Conservation (phyloP, 2,797 vertebrate species). For the Myotis findleyi region DNA sequence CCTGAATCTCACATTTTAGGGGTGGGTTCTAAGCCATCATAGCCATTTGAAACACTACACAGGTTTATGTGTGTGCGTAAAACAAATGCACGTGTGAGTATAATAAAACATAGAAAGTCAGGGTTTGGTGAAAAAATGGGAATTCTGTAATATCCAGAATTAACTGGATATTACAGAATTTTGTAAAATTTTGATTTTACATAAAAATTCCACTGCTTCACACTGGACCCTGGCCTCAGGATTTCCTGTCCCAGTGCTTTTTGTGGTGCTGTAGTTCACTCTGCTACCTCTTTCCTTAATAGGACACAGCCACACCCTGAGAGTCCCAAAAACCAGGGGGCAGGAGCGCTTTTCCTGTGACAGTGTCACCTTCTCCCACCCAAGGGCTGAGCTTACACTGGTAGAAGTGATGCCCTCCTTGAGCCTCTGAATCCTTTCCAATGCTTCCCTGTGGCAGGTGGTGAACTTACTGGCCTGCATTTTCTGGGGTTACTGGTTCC, state of each 20-base stretch:
- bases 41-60: not conserved
- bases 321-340: not conserved
- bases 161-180: not conserved
- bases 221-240: not conserved
- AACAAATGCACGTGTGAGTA: not conserved
- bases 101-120: not conserved
- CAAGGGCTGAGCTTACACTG: not conserved
- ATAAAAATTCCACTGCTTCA: not conserved
- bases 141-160: conserved; percentile 34
- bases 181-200: not conserved
- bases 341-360: not conserved
- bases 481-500: not conserved
- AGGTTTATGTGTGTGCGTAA: not conserved
- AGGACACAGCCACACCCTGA: not conserved
- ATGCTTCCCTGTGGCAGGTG: not conserved
- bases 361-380: not conserved
- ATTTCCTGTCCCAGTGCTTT: not conserved
- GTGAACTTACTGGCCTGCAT: conserved; percentile 23
- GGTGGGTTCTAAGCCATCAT: not conserved
- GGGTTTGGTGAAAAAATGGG: not conserved
- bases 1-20: not conserved
- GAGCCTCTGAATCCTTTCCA: not conserved
- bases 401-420: not conserved
- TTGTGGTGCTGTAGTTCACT: not conserved
- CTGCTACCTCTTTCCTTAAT: not conserved